phyloP scores from a whole-genome alignment of 2,113 vertebrate genomes.

The Sylvilagus bachmani region DNA sequence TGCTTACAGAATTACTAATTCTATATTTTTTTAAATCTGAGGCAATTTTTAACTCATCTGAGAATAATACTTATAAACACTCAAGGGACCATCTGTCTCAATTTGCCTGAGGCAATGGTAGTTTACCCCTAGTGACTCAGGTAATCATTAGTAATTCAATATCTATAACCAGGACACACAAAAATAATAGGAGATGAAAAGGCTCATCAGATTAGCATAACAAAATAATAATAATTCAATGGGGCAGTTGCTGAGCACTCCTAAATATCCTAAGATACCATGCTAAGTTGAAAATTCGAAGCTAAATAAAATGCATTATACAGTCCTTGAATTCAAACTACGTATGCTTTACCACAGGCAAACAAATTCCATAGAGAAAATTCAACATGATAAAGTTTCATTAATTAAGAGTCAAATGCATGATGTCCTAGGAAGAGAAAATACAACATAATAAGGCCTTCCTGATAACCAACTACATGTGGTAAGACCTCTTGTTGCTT shows the following conservation, averaged over 20 bases:
- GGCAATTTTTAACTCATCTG: neutral
- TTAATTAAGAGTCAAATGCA: neutral
- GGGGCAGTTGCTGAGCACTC: neutral
- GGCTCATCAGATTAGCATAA: neutral
- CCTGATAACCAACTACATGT: neutral
- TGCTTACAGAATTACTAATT: neutral
- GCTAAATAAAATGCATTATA: neutral
- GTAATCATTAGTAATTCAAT: neutral
- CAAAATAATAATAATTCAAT: neutral
- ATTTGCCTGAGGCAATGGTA: neutral
- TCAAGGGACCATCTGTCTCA: neutral
- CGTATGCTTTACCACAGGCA: constrained; percentile 6
- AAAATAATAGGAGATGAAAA: neutral
- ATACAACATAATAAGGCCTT: neutral
- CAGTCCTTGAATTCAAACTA: neutral
- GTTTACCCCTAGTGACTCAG: neutral
- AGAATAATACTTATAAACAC: neutral
- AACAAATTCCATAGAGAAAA: neutral
- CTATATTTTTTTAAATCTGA: neutral
- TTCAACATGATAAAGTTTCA: neutral
- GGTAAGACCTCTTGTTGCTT: neutral
- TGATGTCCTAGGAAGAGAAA: neutral
- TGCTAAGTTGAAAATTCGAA: neutral
- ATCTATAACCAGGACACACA: neutral
- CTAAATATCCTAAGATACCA: neutral